Evolutionary conservation across 2,113 vertebrate genomes (phyloP).

Genomic region (Cryptoleucopteryx plumbea): DNA sequence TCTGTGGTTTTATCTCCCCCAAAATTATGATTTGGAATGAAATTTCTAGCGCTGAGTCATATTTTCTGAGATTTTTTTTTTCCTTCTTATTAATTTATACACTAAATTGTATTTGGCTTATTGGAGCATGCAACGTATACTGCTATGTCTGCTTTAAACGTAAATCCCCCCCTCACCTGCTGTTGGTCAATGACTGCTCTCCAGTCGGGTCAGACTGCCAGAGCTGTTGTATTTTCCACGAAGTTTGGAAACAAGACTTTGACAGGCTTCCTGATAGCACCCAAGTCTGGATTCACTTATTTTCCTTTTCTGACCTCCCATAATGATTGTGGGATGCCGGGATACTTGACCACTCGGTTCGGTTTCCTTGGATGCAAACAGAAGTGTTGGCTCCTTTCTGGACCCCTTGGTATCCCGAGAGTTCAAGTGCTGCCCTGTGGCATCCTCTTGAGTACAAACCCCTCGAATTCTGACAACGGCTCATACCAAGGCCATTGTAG

Average conservation of each 20-base stretch:
- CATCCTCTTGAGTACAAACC: background rate
- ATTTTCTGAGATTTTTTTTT: background rate
- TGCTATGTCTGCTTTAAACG: background rate
- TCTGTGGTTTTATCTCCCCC: background rate
- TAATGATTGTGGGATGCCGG: accelerated
- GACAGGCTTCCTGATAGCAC: no score
- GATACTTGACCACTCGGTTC: background rate
- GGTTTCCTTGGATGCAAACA: background rate
- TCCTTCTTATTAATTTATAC: background rate
- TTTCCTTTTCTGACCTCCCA: background rate
- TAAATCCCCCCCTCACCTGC: background rate
- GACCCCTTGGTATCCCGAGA: background rate
- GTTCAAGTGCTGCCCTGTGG: background rate
- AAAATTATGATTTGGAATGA: background rate
- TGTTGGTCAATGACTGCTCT: background rate
- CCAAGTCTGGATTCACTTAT: background rate
- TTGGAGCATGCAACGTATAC: accelerated
- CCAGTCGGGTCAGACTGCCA: accelerated
- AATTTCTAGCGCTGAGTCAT: background rate
- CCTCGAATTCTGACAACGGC: accelerated
- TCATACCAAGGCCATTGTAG: accelerated
- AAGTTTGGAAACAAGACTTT: background rate
- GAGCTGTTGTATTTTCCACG: background rate
- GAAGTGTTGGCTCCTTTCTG: background rate
- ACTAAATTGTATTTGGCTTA: background rate